Evolutionary conservation across 2,113 vertebrate genomes (phyloP), one percentile per base, ranked within the genome.

Genomic region (Xiphias gladius): DNA sequence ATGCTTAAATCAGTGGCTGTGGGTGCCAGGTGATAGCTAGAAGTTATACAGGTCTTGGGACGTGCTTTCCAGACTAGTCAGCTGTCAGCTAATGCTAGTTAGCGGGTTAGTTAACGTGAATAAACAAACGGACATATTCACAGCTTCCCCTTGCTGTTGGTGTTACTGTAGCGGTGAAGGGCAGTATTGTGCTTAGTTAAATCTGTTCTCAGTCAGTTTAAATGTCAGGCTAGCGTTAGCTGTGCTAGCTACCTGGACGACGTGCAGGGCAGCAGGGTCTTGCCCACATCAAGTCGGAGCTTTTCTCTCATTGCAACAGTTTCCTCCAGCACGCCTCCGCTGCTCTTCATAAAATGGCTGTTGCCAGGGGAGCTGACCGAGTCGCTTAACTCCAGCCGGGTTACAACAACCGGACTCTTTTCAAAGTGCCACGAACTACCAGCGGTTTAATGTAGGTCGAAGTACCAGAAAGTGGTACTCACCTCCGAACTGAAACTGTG

Each of bases 71-170:
- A 43, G 3, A 52, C 57, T 48, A 24, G 5, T 10, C 77, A 77
- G 65, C 83, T 87, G 83, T 81, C 80, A 86, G 85, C 83, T 87
- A 79, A 89, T 68, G 80, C 70, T 73, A 81, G 41, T 24, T 86
- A 87, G 52, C 57, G 6, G 4, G n/a, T 28, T 52, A 10, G 63
- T 46, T 12, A n/a, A 69, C 55, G 41, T 7, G 71, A 69, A 41
- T 13, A 46, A 0, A 0, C 52, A 63, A 28, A 70, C 19, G 12
- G 10, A 5, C 10, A 12, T 1, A 17, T 12, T 14, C 26, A 5
- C 6, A 43, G 26, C 28, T 32, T 68, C 0, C 19, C 19, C 19
- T 17, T 22, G 19, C 52, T 24, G 73, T 5, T 48, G 14, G 13
- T 5, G 22, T 62, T 1, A 35, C 41, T 41, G 14, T 30, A 12